Percentiles rank a stretch among this genome's conserved stretches.
Evolutionary conservation across 1,140 invertebrate species (phyloP).

Genomic region (Arion vulgaris): DNA sequence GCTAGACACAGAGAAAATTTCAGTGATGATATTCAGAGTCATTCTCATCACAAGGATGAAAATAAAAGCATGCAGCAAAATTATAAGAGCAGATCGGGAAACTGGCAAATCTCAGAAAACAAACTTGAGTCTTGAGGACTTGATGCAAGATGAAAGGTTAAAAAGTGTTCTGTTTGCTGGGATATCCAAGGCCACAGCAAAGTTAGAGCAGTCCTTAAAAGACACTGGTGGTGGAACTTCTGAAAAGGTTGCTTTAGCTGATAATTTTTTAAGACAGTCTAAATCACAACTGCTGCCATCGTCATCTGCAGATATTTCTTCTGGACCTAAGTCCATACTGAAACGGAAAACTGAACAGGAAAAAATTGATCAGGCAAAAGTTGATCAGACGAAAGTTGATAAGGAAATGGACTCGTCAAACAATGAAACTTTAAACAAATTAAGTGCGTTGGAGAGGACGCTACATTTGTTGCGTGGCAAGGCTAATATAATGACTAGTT

Average conservation of each 20-base stretch:
- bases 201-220: conserved; percentile 31
- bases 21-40: neutral
- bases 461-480: conserved; percentile 31
- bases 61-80: neutral
- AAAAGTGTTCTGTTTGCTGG: conserved; percentile 39
- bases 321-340: conserved; percentile 29
- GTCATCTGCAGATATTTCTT: neutral
- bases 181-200: conserved; percentile 37
- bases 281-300: neutral
- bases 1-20: neutral
- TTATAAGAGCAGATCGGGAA: neutral
- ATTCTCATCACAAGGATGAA: neutral
- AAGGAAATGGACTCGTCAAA: neutral
- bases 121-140: conserved; percentile 12
- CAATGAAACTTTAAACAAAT: neutral
- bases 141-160: conserved; percentile 30
- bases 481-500: neutral
- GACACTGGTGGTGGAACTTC: neutral
- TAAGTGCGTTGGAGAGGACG: conserved; percentile 26
- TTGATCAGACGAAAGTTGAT: neutral
- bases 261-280: neutral
- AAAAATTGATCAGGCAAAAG: neutral
- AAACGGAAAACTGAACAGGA: conserved; percentile 18
- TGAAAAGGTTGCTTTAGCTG: neutral
- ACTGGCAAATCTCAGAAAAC: neutral